These are phyloP conservation scores for Oreochromis niloticus DNA, from an alignment of 2,113 vertebrate species.

Conservation along the genomic window DNA sequence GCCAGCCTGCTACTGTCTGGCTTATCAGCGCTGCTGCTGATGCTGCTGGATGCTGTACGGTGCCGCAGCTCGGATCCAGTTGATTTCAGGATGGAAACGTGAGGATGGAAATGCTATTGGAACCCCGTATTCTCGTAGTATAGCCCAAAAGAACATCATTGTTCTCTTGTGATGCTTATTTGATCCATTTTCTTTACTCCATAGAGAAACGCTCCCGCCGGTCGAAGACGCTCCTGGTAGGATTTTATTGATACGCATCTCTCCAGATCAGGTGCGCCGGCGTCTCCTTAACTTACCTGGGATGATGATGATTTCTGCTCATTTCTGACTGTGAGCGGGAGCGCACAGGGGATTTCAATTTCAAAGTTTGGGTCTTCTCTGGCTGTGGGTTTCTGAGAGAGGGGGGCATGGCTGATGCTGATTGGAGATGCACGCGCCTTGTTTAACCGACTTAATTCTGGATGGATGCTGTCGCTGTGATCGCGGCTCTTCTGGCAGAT, in stretches of 20 bases:
- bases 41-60: slow-evolving; percentile 36
- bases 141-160: background rate
- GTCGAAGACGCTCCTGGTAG: background rate
- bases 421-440: background rate
- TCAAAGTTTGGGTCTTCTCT: slow-evolving; percentile 20
- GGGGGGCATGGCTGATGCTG: background rate
- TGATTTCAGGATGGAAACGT: slow-evolving; percentile 19
- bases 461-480: slow-evolving; percentile 6
- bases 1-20: slow-evolving; percentile 20
- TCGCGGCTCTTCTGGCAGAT: background rate
- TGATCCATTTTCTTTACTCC: background rate
- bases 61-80: slow-evolving; percentile 39
- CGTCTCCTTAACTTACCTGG: slow-evolving; percentile 6
- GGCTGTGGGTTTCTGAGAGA: background rate
- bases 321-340: background rate
- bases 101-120: background rate
- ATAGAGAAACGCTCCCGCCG: background rate
- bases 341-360: slow-evolving; percentile 8
- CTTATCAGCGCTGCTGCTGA: slow-evolving; percentile 19
- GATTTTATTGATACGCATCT: slow-evolving; percentile 20
- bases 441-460: background rate
- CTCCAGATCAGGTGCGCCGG: background rate
- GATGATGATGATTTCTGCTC: background rate
- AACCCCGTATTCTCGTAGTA: background rate
- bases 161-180: background rate